Evolutionary conservation across 2,888 invertebrate species (phyloP), one percentile per base, ranked within the genome.

Genomic region (Athalia rosae): DNA sequence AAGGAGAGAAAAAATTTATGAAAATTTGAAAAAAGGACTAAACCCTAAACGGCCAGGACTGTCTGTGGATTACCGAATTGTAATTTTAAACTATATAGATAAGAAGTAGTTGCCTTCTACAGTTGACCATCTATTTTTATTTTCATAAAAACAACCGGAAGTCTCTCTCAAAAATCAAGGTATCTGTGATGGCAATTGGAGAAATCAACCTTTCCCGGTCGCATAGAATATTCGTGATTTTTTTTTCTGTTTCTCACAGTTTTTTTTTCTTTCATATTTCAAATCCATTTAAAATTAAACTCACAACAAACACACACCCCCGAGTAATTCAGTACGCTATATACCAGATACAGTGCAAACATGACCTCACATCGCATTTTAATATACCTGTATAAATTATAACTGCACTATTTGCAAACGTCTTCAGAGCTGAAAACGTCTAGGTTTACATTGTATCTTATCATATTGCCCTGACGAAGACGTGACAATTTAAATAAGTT

Each of bases 11-110:
- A 8, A 15, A 53, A 53, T 28, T 11, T 15, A 64, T 63, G 15
- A 53, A 67, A 67, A 50, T 63, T 63, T 76, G 76, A 71, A 71
- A 50, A 56, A 71, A 71, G 71, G 71, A 71, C 71, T 56, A 58
- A 71, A 71, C 56, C 71, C 71, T 71, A 71, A 28, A 71, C 56
- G 71, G 71, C 71, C 71, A 71, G 71, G 71, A 71, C 71, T 71
- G 71, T 71, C 71, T 71, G 71, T 71, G 71, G 71, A 71, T 71
- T 71, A 71, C 28, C 28, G 28, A 28, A 28, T 28, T 28, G 28
- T 28, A 28, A 28, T 28, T 28, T 28, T 28, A 28, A 28, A 28
- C 28, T 28, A 28, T 28, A 28, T 28, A 28, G 28, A 15, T 15
- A 66, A 66, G 15, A 63, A 4, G 6, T 63, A 59, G 2, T n/a